Conservation (phyloP, 2,797 vertebrate species). For the Gobionotothen gibberifrons region DNA sequence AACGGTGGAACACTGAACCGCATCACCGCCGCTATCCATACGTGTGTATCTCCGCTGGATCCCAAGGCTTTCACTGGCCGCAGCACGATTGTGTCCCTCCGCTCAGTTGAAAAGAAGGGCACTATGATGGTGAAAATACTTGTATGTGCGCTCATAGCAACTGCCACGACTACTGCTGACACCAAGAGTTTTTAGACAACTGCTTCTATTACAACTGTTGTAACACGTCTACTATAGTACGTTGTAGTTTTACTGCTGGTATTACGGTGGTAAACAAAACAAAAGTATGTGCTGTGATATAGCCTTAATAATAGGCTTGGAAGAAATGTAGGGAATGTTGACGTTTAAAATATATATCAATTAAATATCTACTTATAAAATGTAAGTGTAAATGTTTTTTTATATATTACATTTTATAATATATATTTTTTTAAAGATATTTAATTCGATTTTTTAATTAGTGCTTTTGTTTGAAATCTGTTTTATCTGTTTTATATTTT, state of each 20-base stretch:
- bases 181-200: too few species aligned
- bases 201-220: background rate
- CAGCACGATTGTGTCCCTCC: conserved; percentile 68
- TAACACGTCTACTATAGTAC: background rate
- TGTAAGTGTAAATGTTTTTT: too few species aligned
- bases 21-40: conserved; percentile 70
- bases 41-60: conserved; percentile 74
- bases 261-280: background rate
- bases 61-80: conserved; percentile 59
- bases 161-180: conserved; percentile 15
- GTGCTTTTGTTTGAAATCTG: background rate
- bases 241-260: background rate
- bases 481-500: background rate
- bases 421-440: too few species aligned
- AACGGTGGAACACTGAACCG: conserved; percentile 70
- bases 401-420: too few species aligned
- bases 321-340: too few species aligned
- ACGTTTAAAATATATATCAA: too few species aligned
- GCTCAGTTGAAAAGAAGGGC: conserved; percentile 41
- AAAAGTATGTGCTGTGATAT: background rate
- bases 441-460: background rate
- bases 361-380: too few species aligned
- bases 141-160: background rate
- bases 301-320: background rate
- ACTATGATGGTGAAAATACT: conserved; percentile 50